Conservation (phyloP, 35 echinoderm and acorn worm genomes). For the Chiridota heheva region DNA sequence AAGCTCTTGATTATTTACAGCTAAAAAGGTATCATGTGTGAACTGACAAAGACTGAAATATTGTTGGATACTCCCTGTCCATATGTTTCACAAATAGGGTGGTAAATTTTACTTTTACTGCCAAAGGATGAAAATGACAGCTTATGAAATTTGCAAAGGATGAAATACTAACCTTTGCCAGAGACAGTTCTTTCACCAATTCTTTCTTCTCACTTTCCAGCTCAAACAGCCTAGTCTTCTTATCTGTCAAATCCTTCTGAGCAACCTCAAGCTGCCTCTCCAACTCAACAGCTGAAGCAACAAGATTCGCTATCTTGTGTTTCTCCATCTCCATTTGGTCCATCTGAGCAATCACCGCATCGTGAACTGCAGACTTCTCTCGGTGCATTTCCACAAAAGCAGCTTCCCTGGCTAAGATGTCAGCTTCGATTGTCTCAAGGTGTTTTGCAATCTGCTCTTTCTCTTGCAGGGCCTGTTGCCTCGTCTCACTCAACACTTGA, state of each 20-base stretch:
- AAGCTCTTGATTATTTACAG: too few relatives aligned
- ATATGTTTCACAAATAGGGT: too few relatives aligned
- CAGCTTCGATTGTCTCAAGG: conserved; percentile 95
- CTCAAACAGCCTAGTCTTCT: conserved; percentile 61
- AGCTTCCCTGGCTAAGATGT: conserved; percentile 86
- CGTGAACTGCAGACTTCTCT: conserved; percentile 84
- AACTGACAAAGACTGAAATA: too few relatives aligned
- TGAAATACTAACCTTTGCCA: conserved; percentile 58
- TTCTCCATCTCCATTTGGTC: conserved; percentile 91
- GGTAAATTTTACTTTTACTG: too few relatives aligned
- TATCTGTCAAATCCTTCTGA: conserved; percentile 70
- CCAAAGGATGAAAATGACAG: too few relatives aligned
- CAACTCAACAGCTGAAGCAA: conserved; percentile 70
- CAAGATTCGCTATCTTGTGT: conserved; percentile 67
- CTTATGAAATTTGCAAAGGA: too few relatives aligned
- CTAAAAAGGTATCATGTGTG: too few relatives aligned
- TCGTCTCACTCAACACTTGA: conserved; percentile 69
- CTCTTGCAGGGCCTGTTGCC: conserved; percentile 84
- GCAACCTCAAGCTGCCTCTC: conserved; percentile 85
- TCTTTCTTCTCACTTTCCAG: conserved; percentile 89
- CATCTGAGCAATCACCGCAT: conserved; percentile 81
- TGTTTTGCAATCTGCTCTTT: conserved; percentile 97
- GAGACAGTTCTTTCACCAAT: conserved; percentile 61
- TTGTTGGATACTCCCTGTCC: too few relatives aligned
- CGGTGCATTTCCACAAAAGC: conserved; percentile 81